Conservation (phyloP, 92 coral and sea anemone species). For the Ricordea florida region DNA sequence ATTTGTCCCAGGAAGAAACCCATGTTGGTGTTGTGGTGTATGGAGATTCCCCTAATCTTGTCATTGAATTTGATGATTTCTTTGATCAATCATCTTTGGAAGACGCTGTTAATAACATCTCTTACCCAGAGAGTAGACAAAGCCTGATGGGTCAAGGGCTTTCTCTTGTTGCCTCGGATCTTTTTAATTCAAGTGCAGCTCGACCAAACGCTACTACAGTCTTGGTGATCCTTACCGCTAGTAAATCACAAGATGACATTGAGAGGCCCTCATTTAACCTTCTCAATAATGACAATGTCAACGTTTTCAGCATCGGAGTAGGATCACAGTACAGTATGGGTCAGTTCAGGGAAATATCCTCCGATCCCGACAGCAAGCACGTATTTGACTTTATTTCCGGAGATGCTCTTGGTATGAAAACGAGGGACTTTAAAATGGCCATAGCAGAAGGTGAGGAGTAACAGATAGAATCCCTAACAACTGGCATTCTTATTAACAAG, state of each 20-base stretch:
- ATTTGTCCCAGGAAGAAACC: constrained; percentile 41
- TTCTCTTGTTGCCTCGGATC: not conserved
- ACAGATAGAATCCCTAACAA: not conserved
- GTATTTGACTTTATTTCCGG: not conserved
- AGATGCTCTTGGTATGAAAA: not conserved
- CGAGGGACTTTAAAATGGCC: not conserved
- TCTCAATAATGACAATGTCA: constrained; percentile 8
- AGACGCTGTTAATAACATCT: constrained; percentile 15
- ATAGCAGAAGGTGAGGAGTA: not conserved
- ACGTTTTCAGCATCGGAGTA: constrained; percentile 26
- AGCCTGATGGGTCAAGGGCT: constrained; percentile 57
- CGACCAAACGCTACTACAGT: constrained; percentile 53
- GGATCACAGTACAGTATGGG: constrained; percentile 44
- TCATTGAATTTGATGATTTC: constrained; percentile 37
- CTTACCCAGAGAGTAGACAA: constrained; percentile 2
- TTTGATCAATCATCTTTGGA: constrained; percentile 17
- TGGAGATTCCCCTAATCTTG: not conserved
- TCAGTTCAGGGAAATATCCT: constrained; percentile 40
- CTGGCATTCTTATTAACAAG: too few species aligned
- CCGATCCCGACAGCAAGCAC: not conserved
- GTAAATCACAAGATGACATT: constrained; percentile 41
- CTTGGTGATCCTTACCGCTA: constrained; percentile 50
- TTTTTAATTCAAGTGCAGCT: constrained; percentile 26
- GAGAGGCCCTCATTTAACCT: constrained; percentile 41
- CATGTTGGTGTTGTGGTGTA: constrained; percentile 60